These are phyloP conservation scores for Siniperca chuatsi DNA, from an alignment of 2,113 vertebrate genomes.

Conservation along the genomic window DNA sequence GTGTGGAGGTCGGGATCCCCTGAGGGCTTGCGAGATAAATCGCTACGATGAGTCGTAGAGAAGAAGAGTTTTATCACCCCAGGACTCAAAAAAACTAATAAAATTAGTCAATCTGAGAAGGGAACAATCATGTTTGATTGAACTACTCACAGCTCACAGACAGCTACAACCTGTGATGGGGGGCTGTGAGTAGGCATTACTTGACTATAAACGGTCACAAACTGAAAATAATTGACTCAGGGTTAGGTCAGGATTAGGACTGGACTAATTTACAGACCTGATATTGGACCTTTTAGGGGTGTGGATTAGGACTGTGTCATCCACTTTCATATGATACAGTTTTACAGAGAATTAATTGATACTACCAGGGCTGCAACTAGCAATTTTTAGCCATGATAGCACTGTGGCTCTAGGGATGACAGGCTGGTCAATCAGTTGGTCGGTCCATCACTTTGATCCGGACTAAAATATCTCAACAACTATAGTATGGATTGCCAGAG, in stretches of 20 bases:
- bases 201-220: not conserved
- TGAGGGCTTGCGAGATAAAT: constrained; percentile 10
- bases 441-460: not conserved
- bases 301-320: not conserved
- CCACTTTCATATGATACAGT: not conserved
- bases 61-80: not conserved
- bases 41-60: not conserved
- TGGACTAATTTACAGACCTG: not conserved
- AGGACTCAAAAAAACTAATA: not conserved
- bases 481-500: not conserved
- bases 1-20: not conserved
- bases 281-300: not conserved
- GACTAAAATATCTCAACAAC: not conserved
- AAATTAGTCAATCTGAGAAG: not conserved
- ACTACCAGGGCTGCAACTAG: too few species aligned
- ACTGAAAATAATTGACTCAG: not conserved
- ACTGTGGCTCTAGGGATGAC: not conserved
- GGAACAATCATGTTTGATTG: not conserved
- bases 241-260: not conserved
- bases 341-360: not conserved
- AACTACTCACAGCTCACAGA: not conserved
- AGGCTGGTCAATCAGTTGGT: too few species aligned
- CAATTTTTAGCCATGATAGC: not conserved
- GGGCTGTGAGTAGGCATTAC: not conserved
- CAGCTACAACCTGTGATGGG: not conserved